Evolutionary conservation across 1,140 invertebrate genomes (phyloP).

Genomic region (Drosophila kurseongensis): DNA sequence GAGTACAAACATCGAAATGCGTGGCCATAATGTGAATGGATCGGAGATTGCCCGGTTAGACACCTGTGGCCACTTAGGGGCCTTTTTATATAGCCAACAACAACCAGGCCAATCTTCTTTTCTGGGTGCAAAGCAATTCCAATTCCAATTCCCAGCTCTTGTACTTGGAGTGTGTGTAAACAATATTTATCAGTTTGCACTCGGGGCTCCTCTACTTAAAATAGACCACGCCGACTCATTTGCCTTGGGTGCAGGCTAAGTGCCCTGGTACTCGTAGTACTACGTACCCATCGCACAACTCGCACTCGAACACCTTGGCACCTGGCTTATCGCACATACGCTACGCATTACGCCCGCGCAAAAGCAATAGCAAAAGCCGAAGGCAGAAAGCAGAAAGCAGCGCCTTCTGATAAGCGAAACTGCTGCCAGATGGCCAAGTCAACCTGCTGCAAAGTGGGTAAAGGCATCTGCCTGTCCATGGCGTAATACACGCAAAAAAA

Average conservation of each 20-base stretch:
- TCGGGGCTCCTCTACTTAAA: slow-evolving; percentile 37
- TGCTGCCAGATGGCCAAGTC: slow-evolving; percentile 52
- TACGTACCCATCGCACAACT: slow-evolving; percentile 7
- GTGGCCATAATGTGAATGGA: slow-evolving; percentile 56
- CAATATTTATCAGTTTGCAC: slow-evolving; percentile 73
- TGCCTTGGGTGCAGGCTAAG: slow-evolving; percentile 42
- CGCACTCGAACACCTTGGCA: slow-evolving; percentile 32
- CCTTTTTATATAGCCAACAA: slow-evolving; percentile 8
- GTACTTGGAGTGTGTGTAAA: slow-evolving; percentile 57
- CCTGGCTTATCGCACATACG: slow-evolving; percentile 50
- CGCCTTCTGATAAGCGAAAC: slow-evolving; percentile 42
- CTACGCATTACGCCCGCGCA: slow-evolving; percentile 67
- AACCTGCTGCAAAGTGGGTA: slow-evolving; percentile 11
- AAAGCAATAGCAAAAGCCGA: slow-evolving; percentile 7
- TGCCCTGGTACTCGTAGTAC: slow-evolving; percentile 20
- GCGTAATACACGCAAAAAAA: slow-evolving; percentile 16
- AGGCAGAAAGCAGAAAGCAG: slow-evolving; percentile 4
- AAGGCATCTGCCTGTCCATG: slow-evolving; percentile 32
- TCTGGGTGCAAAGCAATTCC: slow-evolving; percentile 73
- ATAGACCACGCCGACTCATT: slow-evolving; percentile 47
- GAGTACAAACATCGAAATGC: slow-evolving; percentile 16
- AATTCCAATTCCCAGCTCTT: slow-evolving; percentile 35
- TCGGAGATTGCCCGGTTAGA: slow-evolving; percentile 40
- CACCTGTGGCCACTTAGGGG: slow-evolving; percentile 57
- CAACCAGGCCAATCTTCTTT: slow-evolving; percentile 11